A percentile compares a stretch with the other conserved stretches of the same genome.
Evolutionary conservation across 2,113 vertebrate species (phyloP).

Genomic region (Sterna hirundo): DNA sequence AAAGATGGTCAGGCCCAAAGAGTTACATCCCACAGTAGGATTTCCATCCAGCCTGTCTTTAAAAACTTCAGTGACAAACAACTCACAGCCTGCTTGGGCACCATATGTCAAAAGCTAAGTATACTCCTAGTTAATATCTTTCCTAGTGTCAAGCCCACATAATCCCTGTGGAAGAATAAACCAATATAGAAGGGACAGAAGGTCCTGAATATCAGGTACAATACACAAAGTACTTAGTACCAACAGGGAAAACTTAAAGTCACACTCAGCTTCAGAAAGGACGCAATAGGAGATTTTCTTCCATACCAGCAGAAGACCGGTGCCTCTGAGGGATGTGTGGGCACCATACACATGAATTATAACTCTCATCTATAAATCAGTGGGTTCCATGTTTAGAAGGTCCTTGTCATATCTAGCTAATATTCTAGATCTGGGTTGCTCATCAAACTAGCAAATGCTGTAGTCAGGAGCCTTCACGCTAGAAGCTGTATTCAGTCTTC

Average conservation of each 20-base stretch:
- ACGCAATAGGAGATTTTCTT: not conserved
- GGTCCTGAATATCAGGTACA: not conserved
- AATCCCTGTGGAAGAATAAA: not conserved
- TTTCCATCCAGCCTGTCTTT: not conserved
- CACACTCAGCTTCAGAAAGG: not conserved
- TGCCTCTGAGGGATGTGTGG: not conserved
- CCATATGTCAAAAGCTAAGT: not conserved
- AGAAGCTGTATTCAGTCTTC: not conserved
- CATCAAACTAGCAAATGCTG: not conserved
- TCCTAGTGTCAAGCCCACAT: not conserved
- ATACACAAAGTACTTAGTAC: not conserved
- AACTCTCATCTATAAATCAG: not conserved
- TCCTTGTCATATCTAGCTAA: not conserved
- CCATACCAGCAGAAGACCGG: not conserved
- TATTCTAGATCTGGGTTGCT: not conserved
- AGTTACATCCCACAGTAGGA: not conserved
- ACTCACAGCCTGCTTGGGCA: not conserved
- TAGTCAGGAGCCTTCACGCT: not conserved
- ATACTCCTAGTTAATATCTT: not conserved
- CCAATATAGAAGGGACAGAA: not conserved
- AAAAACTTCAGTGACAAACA: not conserved
- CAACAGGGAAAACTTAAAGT: not conserved
- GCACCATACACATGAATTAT: accelerated
- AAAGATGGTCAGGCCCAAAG: not conserved
- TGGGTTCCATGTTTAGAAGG: not conserved